phyloP scores from a whole-genome alignment of 2,888 invertebrate genomes.

The Macrophya annulata region DNA sequence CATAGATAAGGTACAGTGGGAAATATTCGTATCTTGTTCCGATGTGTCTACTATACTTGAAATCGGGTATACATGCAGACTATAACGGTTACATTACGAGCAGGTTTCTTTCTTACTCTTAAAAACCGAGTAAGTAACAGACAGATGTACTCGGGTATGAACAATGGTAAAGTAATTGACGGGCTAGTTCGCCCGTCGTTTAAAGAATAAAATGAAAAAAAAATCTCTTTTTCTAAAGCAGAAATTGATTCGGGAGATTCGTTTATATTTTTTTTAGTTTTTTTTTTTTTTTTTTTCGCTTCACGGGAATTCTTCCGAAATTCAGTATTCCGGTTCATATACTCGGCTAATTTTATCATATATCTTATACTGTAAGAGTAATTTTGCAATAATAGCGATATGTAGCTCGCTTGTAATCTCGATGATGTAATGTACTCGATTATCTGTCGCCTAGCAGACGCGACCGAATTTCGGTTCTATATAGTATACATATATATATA shows the following conservation, averaged over 20 bases:
- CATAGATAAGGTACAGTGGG: not conserved
- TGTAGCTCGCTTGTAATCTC: not conserved
- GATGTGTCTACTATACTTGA: not conserved
- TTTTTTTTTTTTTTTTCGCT: not conserved
- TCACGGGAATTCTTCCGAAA: not conserved
- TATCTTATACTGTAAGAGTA: not conserved
- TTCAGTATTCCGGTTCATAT: not conserved
- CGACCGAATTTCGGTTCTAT: conserved; percentile 12
- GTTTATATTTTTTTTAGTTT: not conserved
- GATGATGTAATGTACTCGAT: conserved; percentile 22
- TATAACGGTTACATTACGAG: conserved; percentile 1
- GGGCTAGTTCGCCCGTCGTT: conserved; percentile 15
- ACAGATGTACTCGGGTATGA: conserved; percentile 1
- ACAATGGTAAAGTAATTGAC: conserved; percentile 26
- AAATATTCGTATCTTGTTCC: not conserved
- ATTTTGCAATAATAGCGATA: conserved; percentile 5
- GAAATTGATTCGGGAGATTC: not conserved
- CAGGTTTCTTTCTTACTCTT: conserved; percentile 4
- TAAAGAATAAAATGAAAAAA: not conserved
- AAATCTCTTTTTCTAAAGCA: not conserved
- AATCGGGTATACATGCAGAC: not conserved
- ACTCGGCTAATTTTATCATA: not conserved
- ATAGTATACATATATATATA: not conserved
- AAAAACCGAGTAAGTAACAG: conserved; percentile 9
- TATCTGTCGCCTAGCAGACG: conserved; percentile 7